Evolutionary conservation across 2,888 invertebrate genomes (phyloP).

Genomic region (Argyresthia goedartella): DNA sequence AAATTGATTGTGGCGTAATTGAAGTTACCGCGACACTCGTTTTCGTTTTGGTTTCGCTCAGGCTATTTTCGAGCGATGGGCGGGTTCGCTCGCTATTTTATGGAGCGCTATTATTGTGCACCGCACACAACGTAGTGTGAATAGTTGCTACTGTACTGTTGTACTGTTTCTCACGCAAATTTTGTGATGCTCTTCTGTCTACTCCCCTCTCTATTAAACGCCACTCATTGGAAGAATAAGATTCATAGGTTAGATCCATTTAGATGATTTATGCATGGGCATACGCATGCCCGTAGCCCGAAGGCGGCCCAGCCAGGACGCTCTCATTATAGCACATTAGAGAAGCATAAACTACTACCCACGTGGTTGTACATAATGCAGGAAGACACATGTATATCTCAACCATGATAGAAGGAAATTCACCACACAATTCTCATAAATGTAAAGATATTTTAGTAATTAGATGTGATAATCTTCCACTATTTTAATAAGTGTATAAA

Average conservation of each 20-base stretch:
- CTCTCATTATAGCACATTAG: slow-evolving; percentile 1
- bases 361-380: background rate
- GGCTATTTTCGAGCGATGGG: slow-evolving; percentile 1
- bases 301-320: background rate
- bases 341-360: background rate
- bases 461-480: slow-evolving; percentile 4
- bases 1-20: slow-evolving; percentile 12
- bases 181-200: background rate
- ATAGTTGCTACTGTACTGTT: slow-evolving; percentile 2
- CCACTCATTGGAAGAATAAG: too few species aligned
- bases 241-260: background rate
- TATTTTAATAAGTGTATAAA: slow-evolving; percentile 24
- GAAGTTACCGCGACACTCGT: slow-evolving; percentile 2
- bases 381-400: too few species aligned
- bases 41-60: slow-evolving; percentile 3
- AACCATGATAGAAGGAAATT: too few species aligned
- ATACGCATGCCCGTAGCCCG: background rate
- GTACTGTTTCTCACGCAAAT: background rate
- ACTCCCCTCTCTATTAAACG: too few species aligned
- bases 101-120: background rate
- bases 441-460: slow-evolving; percentile 18
- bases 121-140: background rate
- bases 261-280: background rate
- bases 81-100: background rate
- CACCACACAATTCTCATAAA: too few species aligned